Evolutionary conservation across 35 echinoderm and acorn worm genomes (phyloP), one percentile per base, ranked within the genome.

Genomic region (Acanthaster planci): DNA sequence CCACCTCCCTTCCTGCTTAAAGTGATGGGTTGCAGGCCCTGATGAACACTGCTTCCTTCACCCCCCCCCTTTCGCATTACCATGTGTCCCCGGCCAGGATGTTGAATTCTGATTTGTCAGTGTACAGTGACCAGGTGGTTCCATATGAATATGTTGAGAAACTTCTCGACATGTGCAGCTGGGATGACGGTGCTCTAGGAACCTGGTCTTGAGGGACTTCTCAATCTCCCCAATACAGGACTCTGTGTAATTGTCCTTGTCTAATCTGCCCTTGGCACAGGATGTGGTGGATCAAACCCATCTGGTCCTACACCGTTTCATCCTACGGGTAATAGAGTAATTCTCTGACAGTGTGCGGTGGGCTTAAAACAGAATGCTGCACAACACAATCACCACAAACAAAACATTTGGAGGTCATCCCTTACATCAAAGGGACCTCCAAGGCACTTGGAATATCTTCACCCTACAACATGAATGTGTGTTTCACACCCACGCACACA

Each of bases 1-100:
- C 64, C 64, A 18, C 57, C 57, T 19, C 57, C 57, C 16, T 27
- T 22, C 80, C 37, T 10, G 37, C 23, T 51, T 3, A 67, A 1
- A 4, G n/a, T n/a, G 5, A 67, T 21, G 59, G 5, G 16, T 67
- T 67, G 59, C 23, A 67, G 59, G 59, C 8, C 23, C 59, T 67
- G 59, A 67, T 67, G 59, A 6, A 47, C 4, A 12, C 59, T 67
- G 59, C 59, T n/a, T 67, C 59, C 59, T 67, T 67, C 59, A 67
- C 5, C 7, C 59, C 59, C n/a, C n/a, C 54, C 59, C 7, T 5
- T 67, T 67, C 19, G n/a, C 16, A 67, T n/a, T 67, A 67, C 30
- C 7, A 5, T 27, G 59, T 5, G 19, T 67, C 7, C 1, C 54
- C 22, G 54, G 16, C 59, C 30, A 7, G n/a, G 59, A 1, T 67